Conservation (phyloP, 2,888 invertebrate species). For the Leptodirus hochenwartii region DNA sequence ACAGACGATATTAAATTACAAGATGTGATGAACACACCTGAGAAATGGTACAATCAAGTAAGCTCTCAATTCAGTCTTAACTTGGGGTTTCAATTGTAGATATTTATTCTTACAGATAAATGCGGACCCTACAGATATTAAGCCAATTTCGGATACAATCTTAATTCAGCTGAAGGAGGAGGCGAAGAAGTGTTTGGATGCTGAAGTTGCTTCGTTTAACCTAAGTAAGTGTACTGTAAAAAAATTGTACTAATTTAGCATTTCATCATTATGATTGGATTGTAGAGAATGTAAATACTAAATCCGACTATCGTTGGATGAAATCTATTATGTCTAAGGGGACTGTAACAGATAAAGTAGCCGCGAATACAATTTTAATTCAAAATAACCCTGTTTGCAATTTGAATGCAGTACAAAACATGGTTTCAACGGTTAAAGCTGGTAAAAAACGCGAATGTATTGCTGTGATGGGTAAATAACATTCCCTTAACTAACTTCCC, state of each 20-base stretch:
- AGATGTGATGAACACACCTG: no score
- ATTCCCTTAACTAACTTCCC: background rate
- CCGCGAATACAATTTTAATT: constrained; percentile 63
- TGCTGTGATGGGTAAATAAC: constrained; percentile 39
- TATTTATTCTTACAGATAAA: no score
- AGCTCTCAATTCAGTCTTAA: no score
- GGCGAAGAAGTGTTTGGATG: constrained; percentile 44
- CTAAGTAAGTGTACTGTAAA: constrained; percentile 31
- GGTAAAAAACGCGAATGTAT: constrained; percentile 56
- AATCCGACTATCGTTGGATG: constrained; percentile 57
- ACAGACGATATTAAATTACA: no score
- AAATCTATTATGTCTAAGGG: constrained; percentile 62
- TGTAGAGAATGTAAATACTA: constrained; percentile 34
- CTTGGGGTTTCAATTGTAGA: no score
- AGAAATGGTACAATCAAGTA: no score
- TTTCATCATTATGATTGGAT: constrained; percentile 8
- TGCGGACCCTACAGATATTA: no score
- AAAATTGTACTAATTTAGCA: constrained; percentile 7
- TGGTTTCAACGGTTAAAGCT: constrained; percentile 61
- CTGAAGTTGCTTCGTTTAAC: constrained; percentile 42
- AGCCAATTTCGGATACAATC: constrained; percentile 32
- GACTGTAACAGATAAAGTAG: constrained; percentile 69
- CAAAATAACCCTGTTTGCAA: constrained; percentile 74
- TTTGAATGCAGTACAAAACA: constrained; percentile 44
- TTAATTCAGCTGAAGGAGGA: constrained; percentile 41